Conservation (phyloP, 2,113 vertebrate species). For the Speoplatyrhinus poulsoni region DNA sequence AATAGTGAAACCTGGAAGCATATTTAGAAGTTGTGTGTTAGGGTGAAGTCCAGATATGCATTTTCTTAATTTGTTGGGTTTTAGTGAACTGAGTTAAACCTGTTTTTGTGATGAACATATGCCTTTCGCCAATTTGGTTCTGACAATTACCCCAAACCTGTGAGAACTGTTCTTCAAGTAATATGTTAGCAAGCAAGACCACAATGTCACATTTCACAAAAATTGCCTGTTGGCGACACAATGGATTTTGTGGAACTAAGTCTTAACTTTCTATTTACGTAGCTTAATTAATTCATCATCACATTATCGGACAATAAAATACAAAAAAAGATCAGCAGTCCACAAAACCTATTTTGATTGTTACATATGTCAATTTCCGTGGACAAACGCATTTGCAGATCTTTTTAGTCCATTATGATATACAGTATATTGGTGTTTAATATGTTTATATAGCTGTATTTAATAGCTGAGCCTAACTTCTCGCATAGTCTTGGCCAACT, state of each 20-base stretch:
- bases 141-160: constrained; percentile 18
- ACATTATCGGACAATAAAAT: no score
- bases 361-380: no score
- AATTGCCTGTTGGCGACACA: no score
- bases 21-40: neutral
- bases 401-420: no score
- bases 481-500: constrained; percentile 18
- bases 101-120: constrained; percentile 39
- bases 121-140: constrained; percentile 35
- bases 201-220: no score
- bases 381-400: neutral
- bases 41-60: neutral
- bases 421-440: neutral
- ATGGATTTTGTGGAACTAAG: no score
- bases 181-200: no score
- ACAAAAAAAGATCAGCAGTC: no score
- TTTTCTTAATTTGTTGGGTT: neutral
- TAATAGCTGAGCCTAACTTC: constrained; percentile 2
- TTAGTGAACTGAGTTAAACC: neutral
- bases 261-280: no score
- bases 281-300: no score
- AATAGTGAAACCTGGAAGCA: neutral
- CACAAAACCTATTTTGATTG: no score
- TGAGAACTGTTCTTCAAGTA: neutral
- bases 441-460: neutral